Evolutionary conservation across 2,888 invertebrate species (phyloP).

Genomic region (Caenorhabditis macrosperma): DNA sequence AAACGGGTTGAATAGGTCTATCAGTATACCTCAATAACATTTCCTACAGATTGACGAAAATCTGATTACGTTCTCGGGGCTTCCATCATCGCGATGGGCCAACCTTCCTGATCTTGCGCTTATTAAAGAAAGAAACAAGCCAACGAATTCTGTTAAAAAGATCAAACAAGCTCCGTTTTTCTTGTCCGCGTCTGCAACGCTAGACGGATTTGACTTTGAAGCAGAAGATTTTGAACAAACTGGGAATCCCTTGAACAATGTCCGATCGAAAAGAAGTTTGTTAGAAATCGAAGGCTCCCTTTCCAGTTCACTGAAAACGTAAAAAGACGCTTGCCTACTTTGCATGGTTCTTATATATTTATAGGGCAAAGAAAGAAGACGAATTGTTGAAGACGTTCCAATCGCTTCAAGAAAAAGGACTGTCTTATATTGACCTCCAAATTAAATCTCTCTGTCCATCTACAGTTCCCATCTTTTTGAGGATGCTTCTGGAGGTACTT

Average conservation of each 20-base stretch:
- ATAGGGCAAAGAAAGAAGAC: conserved; percentile 55
- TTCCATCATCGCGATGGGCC: conserved; percentile 89
- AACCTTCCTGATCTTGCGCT: conserved; percentile 90
- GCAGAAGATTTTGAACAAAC: conserved; percentile 38
- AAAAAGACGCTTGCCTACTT: background rate
- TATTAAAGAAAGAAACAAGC: conserved; percentile 91
- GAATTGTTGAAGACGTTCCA: conserved; percentile 61
- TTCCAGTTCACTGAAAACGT: conserved; percentile 50
- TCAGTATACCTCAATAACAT: no score
- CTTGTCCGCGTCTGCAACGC: conserved; percentile 90
- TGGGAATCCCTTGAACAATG: conserved; percentile 46
- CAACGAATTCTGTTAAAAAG: conserved; percentile 88
- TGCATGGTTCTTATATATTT: no score
- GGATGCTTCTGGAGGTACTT: conserved; percentile 68
- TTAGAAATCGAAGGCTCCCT: conserved; percentile 71
- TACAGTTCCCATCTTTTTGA: conserved; percentile 67
- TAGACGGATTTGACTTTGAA: conserved; percentile 87
- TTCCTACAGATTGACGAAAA: conserved; percentile 41
- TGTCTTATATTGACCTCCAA: conserved; percentile 76
- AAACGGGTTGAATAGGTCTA: no score
- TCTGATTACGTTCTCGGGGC: conserved; percentile 88
- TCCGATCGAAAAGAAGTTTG: conserved; percentile 69
- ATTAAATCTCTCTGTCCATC: conserved; percentile 68
- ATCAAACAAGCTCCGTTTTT: conserved; percentile 96
- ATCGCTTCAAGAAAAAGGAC: conserved; percentile 65